These are phyloP conservation scores for Drosophila insularis DNA, from an alignment of 1,140 invertebrate species.

Conservation along the genomic window DNA sequence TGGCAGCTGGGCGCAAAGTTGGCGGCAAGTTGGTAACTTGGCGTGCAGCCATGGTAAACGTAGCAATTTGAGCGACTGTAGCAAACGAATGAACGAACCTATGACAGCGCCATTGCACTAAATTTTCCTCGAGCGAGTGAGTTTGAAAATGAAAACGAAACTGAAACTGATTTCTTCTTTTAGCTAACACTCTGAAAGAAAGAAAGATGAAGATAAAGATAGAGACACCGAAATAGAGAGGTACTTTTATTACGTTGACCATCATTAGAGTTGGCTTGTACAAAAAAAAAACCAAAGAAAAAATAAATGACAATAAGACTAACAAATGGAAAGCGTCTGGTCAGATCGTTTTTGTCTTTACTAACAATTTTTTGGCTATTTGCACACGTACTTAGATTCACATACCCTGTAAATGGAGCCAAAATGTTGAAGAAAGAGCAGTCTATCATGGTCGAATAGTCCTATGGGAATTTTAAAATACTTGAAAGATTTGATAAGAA, in stretches of 20 bases:
- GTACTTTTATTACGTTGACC: slow-evolving; percentile 60
- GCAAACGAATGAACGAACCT: slow-evolving; percentile 27
- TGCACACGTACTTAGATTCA: slow-evolving; percentile 1
- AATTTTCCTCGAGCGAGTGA: slow-evolving; percentile 76
- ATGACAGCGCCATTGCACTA: slow-evolving; percentile 65
- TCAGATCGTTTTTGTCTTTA: slow-evolving; percentile 5
- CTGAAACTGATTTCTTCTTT: slow-evolving; percentile 62
- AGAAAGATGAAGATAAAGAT: slow-evolving; percentile 1
- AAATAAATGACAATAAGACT: slow-evolving; percentile 64
- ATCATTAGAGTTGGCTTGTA: slow-evolving; percentile 65
- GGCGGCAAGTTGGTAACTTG: slow-evolving; percentile 28
- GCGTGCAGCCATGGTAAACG: slow-evolving; percentile 56
- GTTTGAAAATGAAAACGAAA: slow-evolving; percentile 68
- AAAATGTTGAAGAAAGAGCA: background rate
- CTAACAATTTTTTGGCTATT: background rate
- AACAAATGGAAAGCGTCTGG: slow-evolving; percentile 50
- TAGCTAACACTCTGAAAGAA: slow-evolving; percentile 8
- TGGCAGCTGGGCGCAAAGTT: slow-evolving; percentile 20
- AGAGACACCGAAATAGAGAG: slow-evolving; percentile 19
- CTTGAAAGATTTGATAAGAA: too few species aligned
- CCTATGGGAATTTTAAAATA: too few species aligned
- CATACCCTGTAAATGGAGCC: background rate
- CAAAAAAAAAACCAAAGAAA: slow-evolving; percentile 13
- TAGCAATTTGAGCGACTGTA: slow-evolving; percentile 59
- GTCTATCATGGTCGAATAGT: too few species aligned